These are phyloP conservation scores for Acestrorhynchus altus DNA, from an alignment of 2,797 vertebrate species.

Conservation along the genomic window DNA sequence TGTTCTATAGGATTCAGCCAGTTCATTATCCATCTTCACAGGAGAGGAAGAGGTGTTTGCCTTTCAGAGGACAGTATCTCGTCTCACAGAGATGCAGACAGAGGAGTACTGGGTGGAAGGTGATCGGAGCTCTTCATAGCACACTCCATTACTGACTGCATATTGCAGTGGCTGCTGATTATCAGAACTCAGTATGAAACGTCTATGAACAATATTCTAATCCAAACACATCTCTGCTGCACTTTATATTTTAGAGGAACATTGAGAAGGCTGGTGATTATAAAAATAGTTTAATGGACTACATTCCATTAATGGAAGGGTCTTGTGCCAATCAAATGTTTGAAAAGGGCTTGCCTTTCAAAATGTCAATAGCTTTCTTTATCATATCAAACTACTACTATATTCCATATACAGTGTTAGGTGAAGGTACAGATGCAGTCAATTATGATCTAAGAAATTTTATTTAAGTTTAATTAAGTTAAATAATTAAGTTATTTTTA, in stretches of 20 bases:
- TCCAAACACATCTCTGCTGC: conserved; percentile 56
- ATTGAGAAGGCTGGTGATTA: background rate
- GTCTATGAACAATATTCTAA: conserved; percentile 29
- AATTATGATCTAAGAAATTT: background rate
- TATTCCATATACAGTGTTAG: background rate
- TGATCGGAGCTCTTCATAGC: conserved; percentile 79
- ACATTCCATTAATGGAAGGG: conserved; percentile 9
- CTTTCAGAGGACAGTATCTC: conserved; percentile 92
- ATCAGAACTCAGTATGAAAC: conserved; percentile 14
- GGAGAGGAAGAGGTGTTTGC: conserved; percentile 95
- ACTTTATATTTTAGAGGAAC: conserved; percentile 69
- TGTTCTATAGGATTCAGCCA: conserved; percentile 74
- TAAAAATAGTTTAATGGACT: background rate
- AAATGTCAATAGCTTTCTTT: background rate
- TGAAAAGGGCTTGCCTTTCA: background rate
- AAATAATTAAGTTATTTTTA: background rate
- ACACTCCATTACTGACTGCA: conserved; percentile 31
- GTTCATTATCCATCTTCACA: conserved; percentile 90
- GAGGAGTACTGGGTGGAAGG: conserved; percentile 94
- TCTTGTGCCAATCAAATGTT: background rate
- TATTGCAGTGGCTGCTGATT: conserved; percentile 12
- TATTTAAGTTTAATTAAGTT: no score
- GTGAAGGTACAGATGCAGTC: background rate
- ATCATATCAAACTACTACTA: background rate
- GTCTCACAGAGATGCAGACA: conserved; percentile 97